These are phyloP conservation scores for Plecotus auritus DNA, from an alignment of 2,113 vertebrate species.

Conservation along the genomic window DNA sequence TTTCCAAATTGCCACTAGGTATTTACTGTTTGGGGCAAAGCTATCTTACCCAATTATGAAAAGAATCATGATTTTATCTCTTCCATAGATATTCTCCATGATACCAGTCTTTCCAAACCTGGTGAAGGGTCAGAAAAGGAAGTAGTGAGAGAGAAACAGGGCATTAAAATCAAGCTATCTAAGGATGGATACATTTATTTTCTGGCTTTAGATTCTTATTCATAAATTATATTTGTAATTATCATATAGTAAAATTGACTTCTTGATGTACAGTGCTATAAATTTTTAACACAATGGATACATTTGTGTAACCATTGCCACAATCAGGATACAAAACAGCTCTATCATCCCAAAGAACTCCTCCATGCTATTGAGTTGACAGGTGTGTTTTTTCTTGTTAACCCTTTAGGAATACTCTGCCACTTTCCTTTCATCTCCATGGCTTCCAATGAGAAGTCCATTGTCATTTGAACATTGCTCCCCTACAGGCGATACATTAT, in stretches of 20 bases:
- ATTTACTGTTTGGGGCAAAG: neutral
- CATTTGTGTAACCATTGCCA: neutral
- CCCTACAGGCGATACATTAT: neutral
- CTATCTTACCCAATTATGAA: neutral
- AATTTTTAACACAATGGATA: neutral
- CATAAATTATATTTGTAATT: neutral
- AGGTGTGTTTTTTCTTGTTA: neutral
- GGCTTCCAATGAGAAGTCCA: neutral
- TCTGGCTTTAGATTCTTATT: neutral
- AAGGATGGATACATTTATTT: neutral
- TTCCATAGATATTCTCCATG: neutral
- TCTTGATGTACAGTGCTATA: neutral
- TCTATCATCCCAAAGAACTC: neutral
- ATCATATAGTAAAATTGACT: neutral
- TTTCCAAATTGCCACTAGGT: neutral
- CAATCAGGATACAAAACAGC: neutral
- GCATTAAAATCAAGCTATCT: neutral
- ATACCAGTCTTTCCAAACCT: neutral
- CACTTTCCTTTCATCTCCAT: neutral
- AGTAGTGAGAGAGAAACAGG: neutral
- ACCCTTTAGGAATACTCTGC: neutral
- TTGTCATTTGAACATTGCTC: neutral
- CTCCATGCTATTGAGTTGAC: neutral
- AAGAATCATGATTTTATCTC: neutral
- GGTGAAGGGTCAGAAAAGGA: neutral